These are phyloP conservation scores for Cheilosia variabilis DNA, from an alignment of 2,888 invertebrate genomes.

Conservation along the genomic window DNA sequence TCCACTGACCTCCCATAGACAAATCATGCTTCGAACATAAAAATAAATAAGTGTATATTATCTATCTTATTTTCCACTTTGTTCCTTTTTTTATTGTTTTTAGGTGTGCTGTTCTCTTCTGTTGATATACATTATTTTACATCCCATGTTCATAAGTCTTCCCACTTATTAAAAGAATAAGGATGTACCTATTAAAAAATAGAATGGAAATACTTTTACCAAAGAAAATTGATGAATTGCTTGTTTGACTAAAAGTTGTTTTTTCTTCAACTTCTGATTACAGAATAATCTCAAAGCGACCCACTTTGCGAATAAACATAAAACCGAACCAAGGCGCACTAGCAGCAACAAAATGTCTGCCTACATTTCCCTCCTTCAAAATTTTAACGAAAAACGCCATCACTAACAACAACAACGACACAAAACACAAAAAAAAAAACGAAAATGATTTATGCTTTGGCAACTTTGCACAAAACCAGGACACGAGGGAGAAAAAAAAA, in stretches of 20 bases:
- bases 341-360: slow-evolving; percentile 5
- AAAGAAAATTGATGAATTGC: no score
- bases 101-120: no score
- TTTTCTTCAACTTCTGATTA: slow-evolving; percentile 13
- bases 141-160: no score
- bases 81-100: no score
- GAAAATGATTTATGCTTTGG: slow-evolving; percentile 28
- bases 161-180: no score
- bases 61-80: no score
- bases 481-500: slow-evolving; percentile 10
- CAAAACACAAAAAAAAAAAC: slow-evolving; percentile 8
- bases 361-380: slow-evolving; percentile 17
- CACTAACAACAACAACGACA: slow-evolving; percentile 1
- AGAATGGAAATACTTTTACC: no score
- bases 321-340: not conserved
- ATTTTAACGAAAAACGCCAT: slow-evolving; percentile 11
- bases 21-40: no score
- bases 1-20: no score
- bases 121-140: no score
- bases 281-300: slow-evolving; percentile 18
- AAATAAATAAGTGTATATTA: no score
- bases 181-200: no score
- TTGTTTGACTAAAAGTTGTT: slow-evolving; percentile 3
- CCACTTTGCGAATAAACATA: slow-evolving; percentile 8
- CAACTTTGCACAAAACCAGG: slow-evolving; percentile 22